Percentiles rank a stretch among this genome's conserved stretches.
Evolutionary conservation across 2,888 invertebrate genomes (phyloP).

Genomic region (Agriopis aurantiaria): DNA sequence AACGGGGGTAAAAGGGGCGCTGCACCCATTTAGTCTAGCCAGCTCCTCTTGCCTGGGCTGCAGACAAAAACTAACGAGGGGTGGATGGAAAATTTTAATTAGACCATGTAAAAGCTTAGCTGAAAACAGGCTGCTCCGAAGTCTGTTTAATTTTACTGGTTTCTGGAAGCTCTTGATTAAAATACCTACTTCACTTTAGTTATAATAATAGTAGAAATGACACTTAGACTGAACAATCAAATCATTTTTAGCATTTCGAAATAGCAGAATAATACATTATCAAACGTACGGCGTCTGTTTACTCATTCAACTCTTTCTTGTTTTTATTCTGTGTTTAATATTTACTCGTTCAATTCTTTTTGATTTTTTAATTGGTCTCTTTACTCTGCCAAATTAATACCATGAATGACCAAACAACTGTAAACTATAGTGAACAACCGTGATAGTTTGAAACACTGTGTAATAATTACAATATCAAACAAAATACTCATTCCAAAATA

Average conservation of each 20-base stretch:
- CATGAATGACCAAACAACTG: no score
- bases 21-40: constrained; percentile 40
- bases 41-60: constrained; percentile 15
- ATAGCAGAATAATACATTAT: no score
- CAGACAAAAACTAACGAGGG: constrained; percentile 37
- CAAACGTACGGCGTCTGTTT: no score
- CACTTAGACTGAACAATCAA: background rate
- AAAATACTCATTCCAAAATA: background rate
- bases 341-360: no score
- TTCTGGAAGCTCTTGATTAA: constrained; percentile 13
- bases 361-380: no score
- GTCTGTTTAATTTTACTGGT: constrained; percentile 12
- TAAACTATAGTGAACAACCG: no score
- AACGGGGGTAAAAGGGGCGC: constrained; percentile 41
- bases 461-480: no score
- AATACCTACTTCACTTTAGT: background rate
- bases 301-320: no score
- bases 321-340: no score
- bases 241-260: no score
- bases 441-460: no score
- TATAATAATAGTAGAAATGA: background rate
- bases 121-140: constrained; percentile 11
- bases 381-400: no score
- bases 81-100: constrained; percentile 32
- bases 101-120: constrained; percentile 27